A percentile compares a stretch with the other conserved stretches of the same genome.
These are phyloP conservation scores for Fregata magnificens DNA, from an alignment of 2,113 vertebrate species.

Conservation along the genomic window DNA sequence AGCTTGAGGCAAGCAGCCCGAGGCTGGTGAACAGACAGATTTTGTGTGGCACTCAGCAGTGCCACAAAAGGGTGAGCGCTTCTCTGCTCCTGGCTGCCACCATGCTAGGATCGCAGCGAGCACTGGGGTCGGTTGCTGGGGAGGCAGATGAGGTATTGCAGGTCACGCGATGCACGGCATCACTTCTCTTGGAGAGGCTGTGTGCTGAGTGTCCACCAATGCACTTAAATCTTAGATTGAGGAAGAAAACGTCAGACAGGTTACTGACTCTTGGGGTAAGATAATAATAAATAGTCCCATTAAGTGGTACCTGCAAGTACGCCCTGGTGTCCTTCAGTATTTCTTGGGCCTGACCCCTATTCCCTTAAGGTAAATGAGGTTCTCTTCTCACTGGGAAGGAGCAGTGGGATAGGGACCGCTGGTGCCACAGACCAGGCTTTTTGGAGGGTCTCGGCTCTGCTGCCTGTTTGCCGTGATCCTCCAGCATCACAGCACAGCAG, in stretches of 20 bases:
- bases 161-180: neutral
- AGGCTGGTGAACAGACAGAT: too few species aligned
- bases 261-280: neutral
- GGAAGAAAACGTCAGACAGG: neutral
- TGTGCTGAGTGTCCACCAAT: neutral
- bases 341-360: neutral
- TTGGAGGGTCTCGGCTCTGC: neutral
- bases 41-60: neutral
- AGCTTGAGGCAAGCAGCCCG: neutral
- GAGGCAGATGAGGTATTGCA: neutral
- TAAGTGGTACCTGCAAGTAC: neutral
- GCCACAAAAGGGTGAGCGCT: rapidly evolving
- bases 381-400: neutral
- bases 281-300: neutral
- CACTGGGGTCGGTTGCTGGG: rapidly evolving
- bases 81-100: neutral
- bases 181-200: neutral
- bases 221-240: neutral
- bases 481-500: neutral
- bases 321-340: neutral
- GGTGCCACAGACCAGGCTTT: neutral
- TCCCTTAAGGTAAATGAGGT: neutral
- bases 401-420: neutral
- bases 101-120: rapidly evolving
- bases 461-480: neutral